Base-by-base conservation (phyloP, 2,888 invertebrate genomes). In the Junonia oenone region DNA sequence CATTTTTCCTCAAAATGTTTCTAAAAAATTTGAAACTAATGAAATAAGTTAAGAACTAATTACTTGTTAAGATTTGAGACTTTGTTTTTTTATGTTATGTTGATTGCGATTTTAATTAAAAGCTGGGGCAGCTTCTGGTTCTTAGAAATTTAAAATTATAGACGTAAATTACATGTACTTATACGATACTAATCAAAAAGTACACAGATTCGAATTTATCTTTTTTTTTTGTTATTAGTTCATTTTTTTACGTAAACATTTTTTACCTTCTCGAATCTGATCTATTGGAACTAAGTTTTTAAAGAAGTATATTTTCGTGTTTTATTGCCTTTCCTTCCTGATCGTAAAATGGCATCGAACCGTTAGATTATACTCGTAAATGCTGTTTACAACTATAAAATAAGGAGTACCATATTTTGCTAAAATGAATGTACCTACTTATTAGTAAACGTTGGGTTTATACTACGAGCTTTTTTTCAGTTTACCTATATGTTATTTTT, bases 261-360 rank as follows among this genome's bases (percentile, higher is more conserved):
- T 31, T 48, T 45, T 27, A 46, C 4, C 19, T 19, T 5, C 19
- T 9, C 40, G 51, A 45, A 27, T 60, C 17, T 51, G 45, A 56
- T 54, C 48, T 61, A 51, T 31, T 37, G 46, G 45, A 29, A 45
- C 43, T 43, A 33, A 35, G 38, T 35, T 35, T 49, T 52, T 37
- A 50, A 13, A 55, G 55, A 51, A 51, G 45, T 49, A 26, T 61
- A 73, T 75, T 73, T 71, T 64, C 71, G 68, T 65, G 13, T 75
- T 82, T 83, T 75, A 83, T 76, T 65, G 68, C 71, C 66, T 72
- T 77, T 72, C 74, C 75, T 77, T 82, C 76, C 76, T 73, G 75
- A 71, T 66, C 71, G 69, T 83, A 78, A 83, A 81, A 54, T 48
- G 19, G 66, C 61, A 59, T 62, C 63, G 65, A 68, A 67, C 37